phyloP scores from a whole-genome alignment of 2,888 invertebrate species.

The Litoditis marina region DNA sequence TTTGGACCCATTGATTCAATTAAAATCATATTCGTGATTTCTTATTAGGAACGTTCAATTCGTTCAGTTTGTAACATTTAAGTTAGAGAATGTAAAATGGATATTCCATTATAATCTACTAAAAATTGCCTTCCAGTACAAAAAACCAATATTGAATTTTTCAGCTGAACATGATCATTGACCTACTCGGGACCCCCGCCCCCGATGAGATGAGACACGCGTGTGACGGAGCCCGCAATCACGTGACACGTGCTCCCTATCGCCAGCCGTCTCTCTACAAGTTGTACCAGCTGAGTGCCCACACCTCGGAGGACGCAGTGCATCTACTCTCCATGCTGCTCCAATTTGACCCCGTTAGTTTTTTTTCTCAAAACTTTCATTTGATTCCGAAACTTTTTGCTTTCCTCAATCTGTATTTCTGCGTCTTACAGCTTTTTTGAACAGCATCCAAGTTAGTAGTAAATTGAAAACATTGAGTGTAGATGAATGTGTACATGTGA shows the following conservation, averaged over 20 bases:
- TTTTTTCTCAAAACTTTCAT: conserved; percentile 65
- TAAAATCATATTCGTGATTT: too few species aligned
- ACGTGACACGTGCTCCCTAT: conserved; percentile 68
- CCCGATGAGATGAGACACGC: conserved; percentile 94
- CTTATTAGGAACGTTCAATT: too few species aligned
- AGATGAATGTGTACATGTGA: too few species aligned
- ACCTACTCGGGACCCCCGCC: conserved; percentile 90
- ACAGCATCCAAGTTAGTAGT: too few species aligned
- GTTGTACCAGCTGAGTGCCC: conserved; percentile 84
- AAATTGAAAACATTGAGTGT: background rate
- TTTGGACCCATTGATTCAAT: too few species aligned
- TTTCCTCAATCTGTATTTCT: too few species aligned
- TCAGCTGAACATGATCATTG: conserved; percentile 92
- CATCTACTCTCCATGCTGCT: conserved; percentile 95
- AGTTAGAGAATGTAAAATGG: too few species aligned
- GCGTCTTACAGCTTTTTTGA: too few species aligned
- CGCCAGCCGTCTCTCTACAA: conserved; percentile 21
- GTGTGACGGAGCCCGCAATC: conserved; percentile 87
- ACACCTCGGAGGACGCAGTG: conserved; percentile 95
- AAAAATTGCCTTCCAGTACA: too few species aligned
- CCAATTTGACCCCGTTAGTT: conserved; percentile 94
- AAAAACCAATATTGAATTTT: conserved; percentile 21
- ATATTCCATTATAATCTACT: too few species aligned
- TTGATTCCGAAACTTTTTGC: background rate
- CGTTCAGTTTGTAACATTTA: too few species aligned